These are phyloP conservation scores for Cantharis rustica DNA, from an alignment of 2,888 invertebrate species.

Conservation along the genomic window DNA sequence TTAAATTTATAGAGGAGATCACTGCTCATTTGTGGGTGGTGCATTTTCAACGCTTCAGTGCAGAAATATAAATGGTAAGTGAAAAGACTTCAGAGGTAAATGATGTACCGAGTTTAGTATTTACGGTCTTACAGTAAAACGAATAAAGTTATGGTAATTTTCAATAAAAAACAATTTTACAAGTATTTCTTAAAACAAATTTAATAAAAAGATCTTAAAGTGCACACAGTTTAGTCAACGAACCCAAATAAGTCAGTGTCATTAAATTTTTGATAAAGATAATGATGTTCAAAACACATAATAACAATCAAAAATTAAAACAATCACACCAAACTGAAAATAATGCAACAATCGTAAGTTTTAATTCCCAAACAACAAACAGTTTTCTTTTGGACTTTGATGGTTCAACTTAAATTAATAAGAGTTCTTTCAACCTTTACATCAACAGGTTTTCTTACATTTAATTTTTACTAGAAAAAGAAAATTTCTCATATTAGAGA, in stretches of 20 bases:
- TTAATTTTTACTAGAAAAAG: too few species aligned
- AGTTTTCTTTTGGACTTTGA: neutral
- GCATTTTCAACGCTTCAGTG: neutral
- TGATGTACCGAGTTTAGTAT: neutral
- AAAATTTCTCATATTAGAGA: too few species aligned
- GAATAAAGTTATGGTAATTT: neutral
- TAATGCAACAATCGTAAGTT: neutral
- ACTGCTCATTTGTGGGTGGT: neutral
- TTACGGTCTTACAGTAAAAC: neutral
- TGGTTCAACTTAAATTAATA: too few species aligned
- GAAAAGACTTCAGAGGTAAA: neutral
- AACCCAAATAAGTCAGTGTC: neutral
- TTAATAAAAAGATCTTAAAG: neutral
- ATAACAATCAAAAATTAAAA: neutral
- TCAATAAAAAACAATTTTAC: neutral
- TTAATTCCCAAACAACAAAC: neutral
- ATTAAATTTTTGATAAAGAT: neutral
- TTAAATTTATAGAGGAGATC: neutral
- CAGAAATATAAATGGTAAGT: neutral
- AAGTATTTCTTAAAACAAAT: neutral
- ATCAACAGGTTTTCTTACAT: too few species aligned
- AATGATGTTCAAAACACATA: neutral
- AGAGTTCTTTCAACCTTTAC: too few species aligned
- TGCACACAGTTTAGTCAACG: neutral
- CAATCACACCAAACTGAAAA: neutral